Evolutionary conservation across 2,797 vertebrate genomes (phyloP), one percentile per base, ranked within the genome.

Genomic region (Diplodus puntazzo): DNA sequence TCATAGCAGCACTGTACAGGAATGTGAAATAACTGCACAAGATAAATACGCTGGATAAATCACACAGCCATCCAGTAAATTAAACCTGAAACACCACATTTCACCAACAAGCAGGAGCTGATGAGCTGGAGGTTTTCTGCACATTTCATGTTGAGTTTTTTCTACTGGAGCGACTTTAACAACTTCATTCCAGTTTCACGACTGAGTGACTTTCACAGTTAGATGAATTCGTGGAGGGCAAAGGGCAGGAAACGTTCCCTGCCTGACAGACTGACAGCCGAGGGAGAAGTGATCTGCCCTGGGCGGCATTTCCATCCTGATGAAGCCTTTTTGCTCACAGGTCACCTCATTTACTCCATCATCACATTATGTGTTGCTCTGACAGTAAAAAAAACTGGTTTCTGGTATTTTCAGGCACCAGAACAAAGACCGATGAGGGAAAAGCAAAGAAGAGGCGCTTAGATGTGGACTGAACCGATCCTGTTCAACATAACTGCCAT

Each of bases 221-320:
- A 30, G 66, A 75, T 66, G 45, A 39, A 58, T 75, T 75, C 46
- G 60, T 61, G 53, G 39, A 59, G 76, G 46, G 67, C 20, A 85
- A 63, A 83, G 59, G 69, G 48, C 83, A 83, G 73, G 73, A 86
- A 79, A 68, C 1, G 39, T 69, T 87, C 86, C 83, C 85, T 85
- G 80, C 42, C 69, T 75, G 71, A 74, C 77, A 79, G 69, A 80
- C 60, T 66, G 83, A 84, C 76, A 73, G 83, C 75, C 68, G 57
- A 43, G 54, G 20, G 16, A 21, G 50, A 5, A 53, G 17, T 13
- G 11, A 67, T 45, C 49, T 3, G 69, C 61, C 34, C 27, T 21
- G 13, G 45, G 79, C 73, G 27, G 71, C 54, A 74, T 53, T 79
- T 80, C 69, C 73, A 77, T 69, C 61, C 73, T 45, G 30, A 20